phyloP scores from a whole-genome alignment of 2,888 invertebrate species.

The Callinectes sapidus region DNA sequence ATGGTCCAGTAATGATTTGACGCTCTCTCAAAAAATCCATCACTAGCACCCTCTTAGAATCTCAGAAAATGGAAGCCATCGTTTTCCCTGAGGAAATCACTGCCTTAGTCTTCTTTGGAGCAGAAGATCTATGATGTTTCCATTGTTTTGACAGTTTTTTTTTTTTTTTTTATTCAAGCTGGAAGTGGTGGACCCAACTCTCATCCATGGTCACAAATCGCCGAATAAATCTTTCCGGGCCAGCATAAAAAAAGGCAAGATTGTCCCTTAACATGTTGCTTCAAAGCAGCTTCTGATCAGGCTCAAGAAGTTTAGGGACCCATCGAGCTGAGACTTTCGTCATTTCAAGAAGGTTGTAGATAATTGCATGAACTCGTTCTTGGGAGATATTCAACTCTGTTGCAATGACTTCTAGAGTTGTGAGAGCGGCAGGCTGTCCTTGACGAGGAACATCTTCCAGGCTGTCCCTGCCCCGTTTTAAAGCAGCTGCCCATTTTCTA shows the following conservation, averaged over 20 bases:
- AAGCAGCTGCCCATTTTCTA: too few species aligned
- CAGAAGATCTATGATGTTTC: background rate
- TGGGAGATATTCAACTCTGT: too few species aligned
- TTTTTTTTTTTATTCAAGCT: background rate
- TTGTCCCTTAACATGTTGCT: background rate
- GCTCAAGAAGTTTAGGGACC: background rate
- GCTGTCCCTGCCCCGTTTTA: too few species aligned
- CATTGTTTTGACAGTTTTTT: slow-evolving; percentile 14
- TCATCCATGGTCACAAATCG: too few species aligned
- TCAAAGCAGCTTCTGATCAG: background rate
- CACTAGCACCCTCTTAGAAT: background rate
- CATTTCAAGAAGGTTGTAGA: background rate
- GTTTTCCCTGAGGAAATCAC: background rate
- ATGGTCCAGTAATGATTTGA: background rate
- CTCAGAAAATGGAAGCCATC: slow-evolving; percentile 23
- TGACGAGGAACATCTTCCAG: too few species aligned
- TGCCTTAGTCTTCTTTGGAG: background rate
- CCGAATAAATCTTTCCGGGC: background rate
- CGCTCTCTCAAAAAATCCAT: background rate
- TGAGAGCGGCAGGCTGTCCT: too few species aligned
- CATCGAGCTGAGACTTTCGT: background rate
- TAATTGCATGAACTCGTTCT: background rate
- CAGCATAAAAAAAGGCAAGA: background rate
- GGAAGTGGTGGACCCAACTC: background rate
- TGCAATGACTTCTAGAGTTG: background rate